Evolutionary conservation across 2,888 invertebrate species (phyloP), one percentile per base, ranked within the genome.

Genomic region (Epinotia bilunana): DNA sequence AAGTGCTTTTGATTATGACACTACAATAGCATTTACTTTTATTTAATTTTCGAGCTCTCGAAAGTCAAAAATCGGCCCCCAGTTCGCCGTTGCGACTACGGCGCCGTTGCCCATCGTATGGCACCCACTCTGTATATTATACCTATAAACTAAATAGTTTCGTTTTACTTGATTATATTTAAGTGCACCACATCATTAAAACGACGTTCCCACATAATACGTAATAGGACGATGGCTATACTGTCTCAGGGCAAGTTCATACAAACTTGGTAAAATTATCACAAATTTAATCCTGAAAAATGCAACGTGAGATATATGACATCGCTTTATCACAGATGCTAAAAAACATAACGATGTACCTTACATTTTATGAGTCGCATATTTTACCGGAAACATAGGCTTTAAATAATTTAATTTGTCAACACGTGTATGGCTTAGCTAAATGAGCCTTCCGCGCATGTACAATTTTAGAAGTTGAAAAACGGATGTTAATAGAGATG

Each of bases 371-470:
- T 75, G 71, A 33, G 53, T 55, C 60, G n/a, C 18, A 75, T 72
- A 72, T 75, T 57, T 74, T 75, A 62, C 39, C 28, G 20, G n/a
- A 7, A 75, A 75, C 65, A 71, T 55, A 62, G 53, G 71, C 43
- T 75, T 75, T 72, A 75, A 67, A 72, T 71, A 71, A 65, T 74
- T 74, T 75, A 75, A 75, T 75, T 75, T 72, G 61, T 72, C 75
- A 67, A 75, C 71, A 72, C 72, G 55, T 75, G 71, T 72, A 61
- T 62, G 72, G 75, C 75, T 75, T 75, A 75, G 75, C 62, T 75
- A 72, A 75, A 75, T 75, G 75, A 75, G 75, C 72, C 71, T 46
- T 60, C 23, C 63, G 65, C 43, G 60, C 67, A 67, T 67, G 64
- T 71, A 71, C 28, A 57, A 67, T 33, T 72, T 60, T 12, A 28